Conservation (phyloP, 2,888 invertebrate species). For the Thumatha senex region DNA sequence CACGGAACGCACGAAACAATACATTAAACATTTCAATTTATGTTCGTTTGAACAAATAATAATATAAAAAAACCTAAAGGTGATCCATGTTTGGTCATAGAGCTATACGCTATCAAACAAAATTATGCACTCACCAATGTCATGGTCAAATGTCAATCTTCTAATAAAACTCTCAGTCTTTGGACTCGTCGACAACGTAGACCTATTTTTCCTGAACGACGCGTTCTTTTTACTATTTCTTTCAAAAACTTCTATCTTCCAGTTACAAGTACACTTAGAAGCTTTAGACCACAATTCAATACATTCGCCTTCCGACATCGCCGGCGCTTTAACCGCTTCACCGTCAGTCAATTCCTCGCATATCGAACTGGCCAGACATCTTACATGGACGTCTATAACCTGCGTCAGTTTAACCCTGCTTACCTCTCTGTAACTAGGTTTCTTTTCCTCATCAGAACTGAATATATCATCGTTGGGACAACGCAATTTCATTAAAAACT, state of each 20-base stretch:
- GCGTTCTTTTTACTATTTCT: conserved; percentile 79
- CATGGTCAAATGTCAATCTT: conserved; percentile 75
- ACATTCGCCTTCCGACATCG: conserved; percentile 83
- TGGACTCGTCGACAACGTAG: conserved; percentile 74
- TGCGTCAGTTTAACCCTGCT: conserved; percentile 59
- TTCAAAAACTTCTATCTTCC: conserved; percentile 80
- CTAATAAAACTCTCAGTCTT: conserved; percentile 66
- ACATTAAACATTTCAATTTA: too few relatives aligned
- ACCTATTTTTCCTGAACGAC: conserved; percentile 80
- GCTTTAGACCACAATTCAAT: conserved; percentile 82
- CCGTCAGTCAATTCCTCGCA: conserved; percentile 66
- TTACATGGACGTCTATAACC: conserved; percentile 65
- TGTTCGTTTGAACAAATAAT: too few relatives aligned
- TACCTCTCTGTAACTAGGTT: conserved; percentile 54
- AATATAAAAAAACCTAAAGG: too few relatives aligned
- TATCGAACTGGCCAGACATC: conserved; percentile 72
- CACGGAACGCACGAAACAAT: too few relatives aligned
- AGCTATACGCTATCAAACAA: too few relatives aligned
- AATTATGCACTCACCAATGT: conserved; percentile 60
- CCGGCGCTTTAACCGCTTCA: conserved; percentile 67
- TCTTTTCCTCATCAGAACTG: conserved; percentile 83
- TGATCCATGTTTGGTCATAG: too few relatives aligned
- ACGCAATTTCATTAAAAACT: conserved; percentile 65
- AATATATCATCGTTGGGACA: conserved; percentile 80
- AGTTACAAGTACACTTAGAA: conserved; percentile 85